Conservation (phyloP, 1,140 invertebrate species). For the Phocides pigmalion region DNA sequence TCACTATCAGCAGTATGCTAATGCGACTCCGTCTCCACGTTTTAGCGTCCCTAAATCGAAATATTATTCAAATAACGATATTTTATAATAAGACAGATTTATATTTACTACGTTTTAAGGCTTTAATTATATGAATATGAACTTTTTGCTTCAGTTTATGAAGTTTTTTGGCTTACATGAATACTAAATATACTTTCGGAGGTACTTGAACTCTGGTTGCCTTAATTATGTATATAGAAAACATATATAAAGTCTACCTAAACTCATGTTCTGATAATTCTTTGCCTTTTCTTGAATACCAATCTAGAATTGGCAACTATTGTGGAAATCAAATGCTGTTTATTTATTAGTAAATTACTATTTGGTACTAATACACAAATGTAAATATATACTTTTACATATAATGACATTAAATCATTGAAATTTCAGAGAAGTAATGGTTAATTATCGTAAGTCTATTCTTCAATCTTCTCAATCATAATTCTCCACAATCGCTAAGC, state of each 20-base stretch:
- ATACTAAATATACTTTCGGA: background rate
- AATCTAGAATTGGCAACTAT: too few species aligned
- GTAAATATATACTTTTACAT: too few species aligned
- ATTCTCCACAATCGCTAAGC: constrained; percentile 41
- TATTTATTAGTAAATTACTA: too few species aligned
- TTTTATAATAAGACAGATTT: constrained; percentile 18
- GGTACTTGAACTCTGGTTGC: background rate
- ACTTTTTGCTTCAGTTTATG: background rate
- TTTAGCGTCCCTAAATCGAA: constrained; percentile 23
- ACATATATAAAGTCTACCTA: too few species aligned
- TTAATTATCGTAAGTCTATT: background rate
- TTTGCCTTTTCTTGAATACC: too few species aligned
- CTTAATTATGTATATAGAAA: too few species aligned
- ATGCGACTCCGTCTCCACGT: constrained; percentile 8
- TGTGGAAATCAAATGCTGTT: too few species aligned
- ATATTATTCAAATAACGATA: constrained; percentile 21
- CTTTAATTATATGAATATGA: constrained; percentile 5
- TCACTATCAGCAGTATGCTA: constrained; percentile 27
- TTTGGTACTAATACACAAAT: too few species aligned
- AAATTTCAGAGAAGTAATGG: too few species aligned
- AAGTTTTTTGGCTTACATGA: constrained; percentile 4
- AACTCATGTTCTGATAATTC: too few species aligned
- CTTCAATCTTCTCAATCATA: constrained; percentile 21
- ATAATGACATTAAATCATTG: too few species aligned
- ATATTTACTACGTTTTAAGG: constrained; percentile 5